A percentile compares a stretch with the other conserved stretches of the same genome.
phyloP scores from a whole-genome alignment of 2,888 invertebrate species.

The Xestia xanthographa region DNA sequence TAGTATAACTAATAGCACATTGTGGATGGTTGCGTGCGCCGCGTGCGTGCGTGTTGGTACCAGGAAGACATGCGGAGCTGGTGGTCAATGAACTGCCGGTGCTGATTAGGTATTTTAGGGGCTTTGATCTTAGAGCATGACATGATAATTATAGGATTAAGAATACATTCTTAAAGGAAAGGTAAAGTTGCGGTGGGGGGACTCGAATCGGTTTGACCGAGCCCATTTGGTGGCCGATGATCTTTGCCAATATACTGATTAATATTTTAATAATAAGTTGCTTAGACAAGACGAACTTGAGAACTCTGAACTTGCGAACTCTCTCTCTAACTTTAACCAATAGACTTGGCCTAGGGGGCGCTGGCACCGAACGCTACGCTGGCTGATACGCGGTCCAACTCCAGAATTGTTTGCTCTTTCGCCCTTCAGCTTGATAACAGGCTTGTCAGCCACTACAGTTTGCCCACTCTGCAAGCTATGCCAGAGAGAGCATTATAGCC shows the following conservation, averaged over 20 bases:
- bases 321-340: neutral
- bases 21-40: conserved; percentile 25
- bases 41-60: conserved; percentile 49
- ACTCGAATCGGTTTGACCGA: neutral
- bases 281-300: neutral
- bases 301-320: neutral
- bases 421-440: too few species aligned
- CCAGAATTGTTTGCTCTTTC: neutral
- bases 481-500: too few species aligned
- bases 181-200: neutral
- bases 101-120: neutral
- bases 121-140: neutral
- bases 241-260: neutral
- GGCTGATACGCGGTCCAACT: neutral
- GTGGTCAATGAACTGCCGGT: conserved; percentile 41
- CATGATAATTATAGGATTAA: neutral
- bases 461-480: neutral
- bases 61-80: conserved; percentile 35
- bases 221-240: neutral
- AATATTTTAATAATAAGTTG: neutral
- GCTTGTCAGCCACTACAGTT: too few species aligned
- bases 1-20: neutral
- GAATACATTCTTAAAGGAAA: neutral
- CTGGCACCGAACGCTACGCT: neutral
- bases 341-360: too few species aligned